phyloP scores from a whole-genome alignment of 2,113 vertebrate genomes.

The Dolichallabes microphthalmus region DNA sequence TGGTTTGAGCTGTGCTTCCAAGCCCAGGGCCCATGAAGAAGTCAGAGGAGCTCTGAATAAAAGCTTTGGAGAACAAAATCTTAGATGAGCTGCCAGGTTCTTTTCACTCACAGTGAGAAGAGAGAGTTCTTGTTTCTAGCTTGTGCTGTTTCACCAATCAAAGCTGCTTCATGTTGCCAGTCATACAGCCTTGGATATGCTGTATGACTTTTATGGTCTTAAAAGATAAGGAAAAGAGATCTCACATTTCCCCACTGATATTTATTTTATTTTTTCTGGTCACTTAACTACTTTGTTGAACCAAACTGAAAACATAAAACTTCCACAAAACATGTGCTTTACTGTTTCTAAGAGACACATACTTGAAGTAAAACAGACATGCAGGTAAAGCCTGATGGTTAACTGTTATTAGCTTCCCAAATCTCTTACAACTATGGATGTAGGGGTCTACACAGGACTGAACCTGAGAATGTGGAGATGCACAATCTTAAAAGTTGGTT shows the following conservation, averaged over 20 bases:
- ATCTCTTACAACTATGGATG: background rate
- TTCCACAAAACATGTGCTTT: background rate
- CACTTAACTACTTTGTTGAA: background rate
- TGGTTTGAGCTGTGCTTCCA: slow-evolving; percentile 18
- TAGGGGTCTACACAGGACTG: background rate
- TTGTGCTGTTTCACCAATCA: background rate
- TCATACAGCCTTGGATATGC: slow-evolving; percentile 4
- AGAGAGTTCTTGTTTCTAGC: slow-evolving; percentile 13
- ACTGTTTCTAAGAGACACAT: background rate
- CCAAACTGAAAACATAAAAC: background rate
- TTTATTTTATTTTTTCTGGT: background rate
- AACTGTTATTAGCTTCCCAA: background rate
- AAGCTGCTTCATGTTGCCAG: background rate
- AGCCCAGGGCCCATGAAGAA: slow-evolving; percentile 2
- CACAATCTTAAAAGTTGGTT: background rate
- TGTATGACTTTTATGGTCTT: slow-evolving; percentile 8
- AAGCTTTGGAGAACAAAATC: background rate
- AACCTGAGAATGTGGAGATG: background rate
- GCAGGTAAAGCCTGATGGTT: background rate
- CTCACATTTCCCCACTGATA: slow-evolving; percentile 2
- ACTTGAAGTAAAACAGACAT: background rate
- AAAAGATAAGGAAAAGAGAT: background rate
- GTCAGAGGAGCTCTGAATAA: slow-evolving; percentile 14
- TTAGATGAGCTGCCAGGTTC: slow-evolving; percentile 19
- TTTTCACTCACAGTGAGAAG: slow-evolving; percentile 7